Conservation (phyloP, 2,888 invertebrate species). For the Pollenia labialis region DNA sequence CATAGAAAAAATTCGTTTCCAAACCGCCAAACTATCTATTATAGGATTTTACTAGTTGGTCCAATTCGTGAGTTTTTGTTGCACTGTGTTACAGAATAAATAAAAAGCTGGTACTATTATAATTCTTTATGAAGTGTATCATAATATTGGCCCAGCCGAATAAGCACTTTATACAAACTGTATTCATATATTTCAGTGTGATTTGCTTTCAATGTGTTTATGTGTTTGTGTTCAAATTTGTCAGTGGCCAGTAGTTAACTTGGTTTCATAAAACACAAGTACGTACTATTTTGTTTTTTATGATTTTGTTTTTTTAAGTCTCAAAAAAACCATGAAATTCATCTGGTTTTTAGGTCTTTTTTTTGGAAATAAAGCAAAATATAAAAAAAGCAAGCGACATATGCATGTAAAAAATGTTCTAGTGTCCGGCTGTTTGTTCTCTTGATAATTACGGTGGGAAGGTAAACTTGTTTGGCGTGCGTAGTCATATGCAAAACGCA, state of each 20-base stretch:
- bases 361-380: conserved; percentile 19
- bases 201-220: no score
- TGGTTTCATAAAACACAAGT: background rate
- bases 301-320: background rate
- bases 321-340: conserved; percentile 7
- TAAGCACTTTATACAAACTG: no score
- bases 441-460: conserved; percentile 49
- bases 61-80: no score
- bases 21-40: no score
- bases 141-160: no score
- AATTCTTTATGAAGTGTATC: no score
- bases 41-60: no score
- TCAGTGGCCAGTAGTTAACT: background rate
- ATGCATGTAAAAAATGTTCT: background rate
- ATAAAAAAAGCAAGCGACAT: conserved; percentile 15
- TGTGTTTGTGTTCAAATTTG: no score
- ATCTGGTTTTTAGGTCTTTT: conserved; percentile 25
- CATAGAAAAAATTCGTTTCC: no score
- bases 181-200: no score
- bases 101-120: no score
- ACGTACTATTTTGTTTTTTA: background rate
- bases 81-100: no score
- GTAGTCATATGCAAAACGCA: conserved; percentile 47
- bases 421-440: conserved; percentile 44
- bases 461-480: conserved; percentile 50